Evolutionary conservation across 2,888 invertebrate genomes (phyloP).

Genomic region (Cryptocephalus moraei): DNA sequence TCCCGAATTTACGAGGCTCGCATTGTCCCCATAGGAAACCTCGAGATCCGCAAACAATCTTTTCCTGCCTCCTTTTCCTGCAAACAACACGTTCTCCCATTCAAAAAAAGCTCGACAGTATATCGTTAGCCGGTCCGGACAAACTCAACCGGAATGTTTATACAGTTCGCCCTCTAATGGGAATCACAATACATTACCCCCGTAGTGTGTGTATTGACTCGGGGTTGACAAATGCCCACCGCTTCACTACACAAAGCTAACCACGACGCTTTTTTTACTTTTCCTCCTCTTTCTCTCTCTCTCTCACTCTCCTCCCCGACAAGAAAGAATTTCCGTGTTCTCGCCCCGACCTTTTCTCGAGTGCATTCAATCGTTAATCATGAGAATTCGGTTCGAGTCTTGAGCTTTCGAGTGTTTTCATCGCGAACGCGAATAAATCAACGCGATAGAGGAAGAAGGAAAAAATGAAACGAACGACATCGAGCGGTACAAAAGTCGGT

Average conservation of each 20-base stretch:
- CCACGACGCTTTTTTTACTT: slow-evolving; percentile 31
- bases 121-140: slow-evolving; percentile 13
- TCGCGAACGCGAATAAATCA: too few species aligned
- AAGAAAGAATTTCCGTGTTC: slow-evolving; percentile 39
- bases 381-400: slow-evolving; percentile 32
- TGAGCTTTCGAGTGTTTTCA: slow-evolving; percentile 21
- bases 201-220: slow-evolving; percentile 29
- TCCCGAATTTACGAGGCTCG: too few species aligned
- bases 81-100: slow-evolving; percentile 8
- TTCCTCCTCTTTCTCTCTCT: slow-evolving; percentile 7
- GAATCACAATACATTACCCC: slow-evolving; percentile 38
- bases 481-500: too few species aligned
- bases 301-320: slow-evolving; percentile 9
- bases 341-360: slow-evolving; percentile 31
- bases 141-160: slow-evolving; percentile 16
- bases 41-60: background rate
- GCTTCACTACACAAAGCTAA: slow-evolving; percentile 32
- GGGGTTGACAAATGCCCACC: slow-evolving; percentile 36
- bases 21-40: too few species aligned
- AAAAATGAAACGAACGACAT: too few species aligned
- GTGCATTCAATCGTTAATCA: slow-evolving; percentile 42
- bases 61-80: slow-evolving; percentile 3
- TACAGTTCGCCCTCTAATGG: slow-evolving; percentile 29
- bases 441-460: too few species aligned
- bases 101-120: slow-evolving; percentile 5